Evolutionary conservation across 2,888 invertebrate species (phyloP), one percentile per base, ranked within the genome.

Genomic region (Coelinius sp.): DNA sequence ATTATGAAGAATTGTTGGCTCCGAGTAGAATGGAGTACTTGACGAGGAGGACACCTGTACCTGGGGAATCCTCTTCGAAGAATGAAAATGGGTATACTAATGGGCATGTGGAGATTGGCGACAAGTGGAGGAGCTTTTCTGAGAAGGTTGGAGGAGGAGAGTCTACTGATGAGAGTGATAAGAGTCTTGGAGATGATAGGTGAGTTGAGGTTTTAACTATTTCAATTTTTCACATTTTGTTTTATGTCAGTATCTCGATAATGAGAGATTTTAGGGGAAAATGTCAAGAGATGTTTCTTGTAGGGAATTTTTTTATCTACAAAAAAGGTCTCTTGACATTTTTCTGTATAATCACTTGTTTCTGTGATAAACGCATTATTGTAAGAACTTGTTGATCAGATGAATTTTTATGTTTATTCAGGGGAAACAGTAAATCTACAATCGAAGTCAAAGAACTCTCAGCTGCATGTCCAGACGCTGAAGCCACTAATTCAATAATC

Each of bases 31-130:
- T 83, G 2, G 84, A 85, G 52, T 83, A 83, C 68, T 71, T 82
- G 14, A 73, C 81, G 10, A 74, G 84, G 20, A 83, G 79, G 56
- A 75, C 73, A 1, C 84, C 85, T 0, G 79, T 82, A 0, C 52
- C 79, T 1, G 73, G 69, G 24, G 83, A 84, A 2, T 67, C n/a
- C n/a, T n/a, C n/a, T n/a, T n/a, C 35, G 25, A 82, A 79, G 41
- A 76, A 77, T 74, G 86, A 86, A 64, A 86, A 86, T 64, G 86
- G 84, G 0, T 84, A 82, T 73, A 79, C 83, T 70, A 85, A 86
- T 67, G 84, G 83, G 2, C 79, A 74, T 56, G 62, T 77, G 2
- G 83, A 76, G 24, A 22, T 38, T n/a, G 71, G 66, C 8, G 78
- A 80, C 3, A 84, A 79, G 67, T 79, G 83, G 74, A 82, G 75